Conservation (phyloP, 1,140 invertebrate genomes). For the Melanaphis sacchari region DNA sequence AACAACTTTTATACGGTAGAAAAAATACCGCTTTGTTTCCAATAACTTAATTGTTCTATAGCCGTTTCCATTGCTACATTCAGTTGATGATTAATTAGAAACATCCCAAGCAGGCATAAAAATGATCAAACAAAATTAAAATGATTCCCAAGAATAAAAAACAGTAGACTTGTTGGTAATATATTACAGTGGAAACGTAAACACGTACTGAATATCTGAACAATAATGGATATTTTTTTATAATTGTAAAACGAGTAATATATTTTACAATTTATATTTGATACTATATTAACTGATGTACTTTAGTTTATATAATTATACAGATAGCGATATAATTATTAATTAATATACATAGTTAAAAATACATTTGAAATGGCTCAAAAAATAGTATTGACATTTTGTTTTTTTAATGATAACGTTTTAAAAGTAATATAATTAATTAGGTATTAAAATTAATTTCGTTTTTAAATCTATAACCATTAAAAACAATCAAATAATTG, state of each 20-base stretch:
- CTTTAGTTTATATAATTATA: neutral
- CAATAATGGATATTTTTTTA: neutral
- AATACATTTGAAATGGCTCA: neutral
- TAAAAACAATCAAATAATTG: neutral
- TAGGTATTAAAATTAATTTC: too few species aligned
- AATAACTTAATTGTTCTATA: neutral
- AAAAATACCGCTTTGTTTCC: neutral
- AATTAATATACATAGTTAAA: neutral
- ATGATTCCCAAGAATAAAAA: neutral
- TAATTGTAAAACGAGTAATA: neutral
- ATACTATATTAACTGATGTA: neutral
- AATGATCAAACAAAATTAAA: conserved; percentile 4
- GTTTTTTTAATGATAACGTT: neutral
- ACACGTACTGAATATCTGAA: neutral
- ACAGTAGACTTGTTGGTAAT: neutral
- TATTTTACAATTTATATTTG: neutral
- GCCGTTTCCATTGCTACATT: neutral
- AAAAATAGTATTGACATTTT: neutral
- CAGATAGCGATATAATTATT: neutral
- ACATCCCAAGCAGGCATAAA: neutral
- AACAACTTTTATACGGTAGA: neutral
- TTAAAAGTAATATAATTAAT: neutral
- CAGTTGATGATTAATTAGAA: neutral
- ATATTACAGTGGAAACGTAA: neutral
- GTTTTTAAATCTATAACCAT: neutral